A percentile compares a stretch with the other conserved stretches of the same genome.
These are phyloP conservation scores for Tragelaphus imberbis DNA, from an alignment of 2,113 vertebrate genomes.

Conservation along the genomic window DNA sequence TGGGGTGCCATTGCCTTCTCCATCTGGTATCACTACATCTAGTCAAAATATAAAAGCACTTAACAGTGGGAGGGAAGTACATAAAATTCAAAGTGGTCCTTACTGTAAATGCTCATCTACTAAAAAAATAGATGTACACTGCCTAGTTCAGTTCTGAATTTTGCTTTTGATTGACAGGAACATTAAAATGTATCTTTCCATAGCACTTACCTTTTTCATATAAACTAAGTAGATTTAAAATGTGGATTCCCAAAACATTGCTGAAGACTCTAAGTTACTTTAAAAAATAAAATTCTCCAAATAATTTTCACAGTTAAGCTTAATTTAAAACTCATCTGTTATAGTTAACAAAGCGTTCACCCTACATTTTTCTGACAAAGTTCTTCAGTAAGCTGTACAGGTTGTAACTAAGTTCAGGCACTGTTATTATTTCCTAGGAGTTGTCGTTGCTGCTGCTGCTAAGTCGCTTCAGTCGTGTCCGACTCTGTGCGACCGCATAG, in stretches of 20 bases:
- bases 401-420: not conserved
- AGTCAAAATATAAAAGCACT: slow-evolving; percentile 1
- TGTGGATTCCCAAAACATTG: not conserved
- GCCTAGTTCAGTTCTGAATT: not conserved
- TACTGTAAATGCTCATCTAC: not conserved
- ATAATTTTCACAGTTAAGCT: not conserved
- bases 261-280: not conserved
- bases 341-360: not conserved
- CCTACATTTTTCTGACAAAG: not conserved
- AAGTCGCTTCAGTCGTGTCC: too few relatives aligned
- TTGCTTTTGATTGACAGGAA: not conserved
- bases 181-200: not conserved
- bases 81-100: not conserved
- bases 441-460: not conserved
- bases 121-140: not conserved
- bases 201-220: not conserved
- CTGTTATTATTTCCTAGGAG: not conserved
- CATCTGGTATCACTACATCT: not conserved
- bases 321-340: not conserved
- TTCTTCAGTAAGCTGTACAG: not conserved
- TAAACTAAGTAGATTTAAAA: slow-evolving; percentile 18
- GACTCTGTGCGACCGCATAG: too few relatives aligned
- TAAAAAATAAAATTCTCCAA: not conserved
- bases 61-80: not conserved
- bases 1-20: too few relatives aligned